phyloP scores from a whole-genome alignment of 1,140 invertebrate genomes.

The Polypedilum pembai region DNA sequence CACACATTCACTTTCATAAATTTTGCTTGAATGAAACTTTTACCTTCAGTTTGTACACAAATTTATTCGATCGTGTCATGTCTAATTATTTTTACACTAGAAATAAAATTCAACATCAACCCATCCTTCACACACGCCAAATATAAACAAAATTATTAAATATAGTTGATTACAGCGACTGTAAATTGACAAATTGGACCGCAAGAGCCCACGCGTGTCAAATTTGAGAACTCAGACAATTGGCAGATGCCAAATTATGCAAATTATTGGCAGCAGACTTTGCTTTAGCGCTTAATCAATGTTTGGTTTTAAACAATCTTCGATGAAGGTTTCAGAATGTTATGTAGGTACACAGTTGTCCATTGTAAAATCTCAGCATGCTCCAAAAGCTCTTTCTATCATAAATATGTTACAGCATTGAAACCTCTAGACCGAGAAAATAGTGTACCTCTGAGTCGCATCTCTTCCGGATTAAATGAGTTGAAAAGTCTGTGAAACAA shows the following conservation, averaged over 20 bases:
- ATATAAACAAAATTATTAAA: background rate
- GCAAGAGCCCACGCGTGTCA: background rate
- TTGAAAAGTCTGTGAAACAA: too few species aligned
- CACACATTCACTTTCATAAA: background rate
- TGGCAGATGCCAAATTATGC: background rate
- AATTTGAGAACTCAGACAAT: background rate
- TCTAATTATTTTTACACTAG: background rate
- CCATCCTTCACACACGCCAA: background rate
- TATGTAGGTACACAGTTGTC: too few species aligned
- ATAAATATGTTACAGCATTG: too few species aligned
- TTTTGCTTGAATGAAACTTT: background rate
- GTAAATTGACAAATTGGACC: background rate
- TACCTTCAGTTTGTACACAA: background rate
- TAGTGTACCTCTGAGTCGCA: too few species aligned
- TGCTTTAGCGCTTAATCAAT: too few species aligned
- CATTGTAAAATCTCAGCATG: too few species aligned
- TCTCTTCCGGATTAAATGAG: too few species aligned
- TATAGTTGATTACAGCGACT: background rate
- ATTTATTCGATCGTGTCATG: background rate
- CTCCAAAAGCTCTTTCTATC: too few species aligned
- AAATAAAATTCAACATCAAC: background rate
- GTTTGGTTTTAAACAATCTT: too few species aligned
- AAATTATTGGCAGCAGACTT: background rate
- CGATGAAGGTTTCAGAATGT: too few species aligned
- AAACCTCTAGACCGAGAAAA: too few species aligned